Base-by-base conservation (phyloP, 1,140 invertebrate species). In the Polypedilum vanderplanki region DNA sequence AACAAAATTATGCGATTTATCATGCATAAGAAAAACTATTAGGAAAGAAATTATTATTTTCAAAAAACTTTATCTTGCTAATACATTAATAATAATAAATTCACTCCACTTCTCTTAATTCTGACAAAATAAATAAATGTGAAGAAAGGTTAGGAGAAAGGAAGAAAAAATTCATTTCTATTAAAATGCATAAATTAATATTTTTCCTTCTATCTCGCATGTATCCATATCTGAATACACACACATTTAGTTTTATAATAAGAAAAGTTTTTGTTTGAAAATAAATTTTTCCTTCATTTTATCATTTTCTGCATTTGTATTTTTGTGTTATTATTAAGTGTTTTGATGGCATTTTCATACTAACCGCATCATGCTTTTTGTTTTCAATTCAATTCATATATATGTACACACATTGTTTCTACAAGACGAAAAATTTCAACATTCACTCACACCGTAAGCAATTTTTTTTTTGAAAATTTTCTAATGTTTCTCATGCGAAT, bases 351-450 rank as follows among this genome's bases (percentile, higher is more conserved):
- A 57, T 57, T 57, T 57, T 57, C n/a, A n/a, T 57, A 57, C 46
- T 18, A 70, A 70, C 65, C 65, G 65, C 65, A 70, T 70, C 65
- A 70, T 70, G 65, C 65, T 70, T 10, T 70, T 70, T 70, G 65
- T 70, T 18, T 57, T 12, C 46, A 57, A 57, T 57, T 57, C 46
- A 15, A 18, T 70, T 70, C 20, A 70, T 22, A 17, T 12, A 15
- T 57, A 7, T 57, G 46, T 17, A 18, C 17, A 70, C 20, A 18
- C 10, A 70, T 70, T 70, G 17, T 70, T 22, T 22, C 17, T 33
- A 5, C 24, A 33, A 33, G 24, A 22, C 65, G 18, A n/a, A 18
- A 8, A 67, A 8, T 18, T 20, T 70, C 65, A 22, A 10, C 65
- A 57, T 57, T 57, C 46, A 57, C n/a, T 15, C 46, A 12, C n/a